phyloP scores from a whole-genome alignment of 2,888 invertebrate genomes.

The Petrolisthes manimaculis region DNA sequence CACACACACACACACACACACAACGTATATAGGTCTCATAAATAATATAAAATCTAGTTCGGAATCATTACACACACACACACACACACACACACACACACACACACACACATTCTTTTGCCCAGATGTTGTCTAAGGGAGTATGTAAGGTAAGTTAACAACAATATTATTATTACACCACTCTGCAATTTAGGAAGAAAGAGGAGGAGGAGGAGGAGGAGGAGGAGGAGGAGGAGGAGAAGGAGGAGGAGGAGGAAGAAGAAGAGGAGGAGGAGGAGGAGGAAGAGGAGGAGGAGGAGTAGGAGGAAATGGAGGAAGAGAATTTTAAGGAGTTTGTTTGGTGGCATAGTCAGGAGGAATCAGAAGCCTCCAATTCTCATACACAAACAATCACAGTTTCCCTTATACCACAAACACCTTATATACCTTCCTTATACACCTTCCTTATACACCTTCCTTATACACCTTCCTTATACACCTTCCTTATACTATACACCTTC shows the following conservation, averaged over 20 bases:
- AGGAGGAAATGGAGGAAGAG: too few species aligned
- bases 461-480: not conserved
- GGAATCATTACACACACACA: not conserved
- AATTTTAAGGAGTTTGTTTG: too few species aligned
- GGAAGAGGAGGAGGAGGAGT: too few species aligned
- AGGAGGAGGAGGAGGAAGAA: not conserved
- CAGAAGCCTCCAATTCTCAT: too few species aligned
- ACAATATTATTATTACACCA: too few species aligned
- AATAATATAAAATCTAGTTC: not conserved
- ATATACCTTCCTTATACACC: not conserved
- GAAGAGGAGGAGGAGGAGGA: not conserved
- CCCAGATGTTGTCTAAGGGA: not conserved
- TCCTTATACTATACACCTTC: not conserved
- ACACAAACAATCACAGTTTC: not conserved
- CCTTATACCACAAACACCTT: not conserved
- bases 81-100: constrained; percentile 9
- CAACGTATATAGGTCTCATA: too few species aligned
- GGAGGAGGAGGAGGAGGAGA: not conserved
- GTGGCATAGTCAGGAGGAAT: too few species aligned
- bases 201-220: not conserved
- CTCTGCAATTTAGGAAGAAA: not conserved
- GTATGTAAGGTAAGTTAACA: not conserved
- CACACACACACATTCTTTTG: not conserved
- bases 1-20: too few species aligned
- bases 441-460: not conserved